Evolutionary conservation across 2,888 invertebrate genomes (phyloP), one percentile per base, ranked within the genome.

Genomic region (Napeogenes sylphis): DNA sequence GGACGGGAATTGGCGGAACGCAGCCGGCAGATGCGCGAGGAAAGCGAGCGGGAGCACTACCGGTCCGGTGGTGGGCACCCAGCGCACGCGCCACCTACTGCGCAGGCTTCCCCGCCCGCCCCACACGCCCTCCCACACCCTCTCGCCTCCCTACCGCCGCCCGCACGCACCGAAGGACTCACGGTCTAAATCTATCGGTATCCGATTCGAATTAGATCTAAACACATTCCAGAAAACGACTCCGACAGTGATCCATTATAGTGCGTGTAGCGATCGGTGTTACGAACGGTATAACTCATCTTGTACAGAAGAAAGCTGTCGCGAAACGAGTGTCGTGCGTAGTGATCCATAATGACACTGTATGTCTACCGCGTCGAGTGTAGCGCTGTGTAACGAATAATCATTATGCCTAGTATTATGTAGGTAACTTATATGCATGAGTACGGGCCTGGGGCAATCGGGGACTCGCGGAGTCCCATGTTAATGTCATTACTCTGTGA

Each of bases 101-200:
- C 90, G 59, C 84, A 83, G 63, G 64, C 77, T 62, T 81, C 78
- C 3, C 78, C 82, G 32, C 87, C 90, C 62, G 70, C 71, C 65
- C 71, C 65, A 58, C 74, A 60, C 67, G 80, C 62, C 63, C 70
- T 70, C 73, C 73, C 83, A 68, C 86, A 77, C 70, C 84, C 91
- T 58, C 91, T 93, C 71, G 87, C 93, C 72, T 91, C 94, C 35
- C 88, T 92, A 38, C 93, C 93, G 61, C 92, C 92, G n/a, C 91
- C 93, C 59, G 90, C 93, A 32, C 91, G 93, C 76, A 94, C 94
- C 64, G 95, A 95, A 80, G 94, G 95, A 55, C 91, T 95, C 78
- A 94, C 95, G 74, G 94, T 94, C 83, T 95, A 92, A 92, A 76
- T 74, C 63, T 46, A 53, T 47, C 46, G 56, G 21, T 53, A 21